phyloP scores from a whole-genome alignment of 2,797 vertebrate genomes.

The Danio aesculapii region DNA sequence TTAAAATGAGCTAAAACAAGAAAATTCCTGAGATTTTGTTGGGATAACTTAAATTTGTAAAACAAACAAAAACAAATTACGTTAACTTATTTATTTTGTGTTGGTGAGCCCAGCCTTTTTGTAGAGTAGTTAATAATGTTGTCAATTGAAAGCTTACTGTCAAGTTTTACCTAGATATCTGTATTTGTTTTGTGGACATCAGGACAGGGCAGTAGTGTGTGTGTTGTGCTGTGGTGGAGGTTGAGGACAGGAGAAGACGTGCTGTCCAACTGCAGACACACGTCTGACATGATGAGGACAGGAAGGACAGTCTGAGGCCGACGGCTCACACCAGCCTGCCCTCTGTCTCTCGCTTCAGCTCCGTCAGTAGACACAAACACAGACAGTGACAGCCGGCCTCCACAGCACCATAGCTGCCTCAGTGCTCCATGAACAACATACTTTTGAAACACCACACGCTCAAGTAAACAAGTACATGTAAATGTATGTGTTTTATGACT shows the following conservation, averaged over 20 bases:
- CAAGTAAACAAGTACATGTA: background rate
- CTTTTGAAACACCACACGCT: background rate
- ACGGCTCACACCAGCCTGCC: slow-evolving; percentile 29
- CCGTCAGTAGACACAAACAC: slow-evolving; percentile 34
- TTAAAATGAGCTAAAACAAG: no score
- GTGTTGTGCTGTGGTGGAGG: slow-evolving; percentile 36
- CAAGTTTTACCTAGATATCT: background rate
- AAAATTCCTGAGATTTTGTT: no score
- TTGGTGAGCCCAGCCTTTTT: no score
- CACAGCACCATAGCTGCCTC: background rate
- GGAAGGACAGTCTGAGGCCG: slow-evolving; percentile 29
- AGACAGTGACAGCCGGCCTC: slow-evolving; percentile 6
- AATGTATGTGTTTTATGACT: background rate
- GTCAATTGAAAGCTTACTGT: no score
- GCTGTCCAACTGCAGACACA: slow-evolving; percentile 10
- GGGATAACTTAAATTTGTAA: no score
- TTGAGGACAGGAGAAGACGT: slow-evolving; percentile 20
- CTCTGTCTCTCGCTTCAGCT: slow-evolving; percentile 23
- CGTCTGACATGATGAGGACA: slow-evolving; percentile 36
- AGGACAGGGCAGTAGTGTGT: slow-evolving; percentile 17
- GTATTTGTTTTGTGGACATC: slow-evolving; percentile 35
- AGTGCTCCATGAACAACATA: background rate
- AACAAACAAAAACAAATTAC: no score
- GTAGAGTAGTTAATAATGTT: no score
- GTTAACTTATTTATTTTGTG: no score